Conservation (phyloP, 1,140 invertebrate species). For the Dendrolimus punctatus region DNA sequence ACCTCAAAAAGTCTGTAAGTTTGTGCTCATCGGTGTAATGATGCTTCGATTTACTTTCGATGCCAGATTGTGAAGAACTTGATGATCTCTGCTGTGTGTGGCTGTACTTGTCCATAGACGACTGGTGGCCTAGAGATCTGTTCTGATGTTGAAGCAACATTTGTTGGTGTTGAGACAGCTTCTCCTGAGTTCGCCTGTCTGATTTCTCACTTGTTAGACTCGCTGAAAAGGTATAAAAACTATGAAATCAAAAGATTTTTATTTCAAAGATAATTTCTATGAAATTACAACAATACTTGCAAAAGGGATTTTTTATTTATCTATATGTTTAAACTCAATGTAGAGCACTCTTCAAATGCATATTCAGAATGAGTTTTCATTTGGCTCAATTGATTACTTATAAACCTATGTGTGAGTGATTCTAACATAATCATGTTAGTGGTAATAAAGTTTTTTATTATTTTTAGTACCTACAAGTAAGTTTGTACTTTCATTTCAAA, state of each 20-base stretch:
- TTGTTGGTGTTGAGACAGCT: conserved; percentile 55
- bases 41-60: conserved; percentile 54
- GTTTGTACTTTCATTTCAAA: too few species aligned
- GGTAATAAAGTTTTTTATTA: too few species aligned
- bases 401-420: too few species aligned
- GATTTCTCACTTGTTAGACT: conserved; percentile 50
- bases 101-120: conserved; percentile 47
- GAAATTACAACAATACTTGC: not conserved
- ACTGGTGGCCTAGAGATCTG: conserved; percentile 39
- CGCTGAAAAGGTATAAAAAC: conserved; percentile 25
- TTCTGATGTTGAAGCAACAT: conserved; percentile 52
- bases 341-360: too few species aligned
- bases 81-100: conserved; percentile 36
- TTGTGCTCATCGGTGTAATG: conserved; percentile 67
- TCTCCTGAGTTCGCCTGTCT: conserved; percentile 50
- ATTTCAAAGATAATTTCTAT: conserved; percentile 2
- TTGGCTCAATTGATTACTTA: too few species aligned
- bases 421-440: too few species aligned
- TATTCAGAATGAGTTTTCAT: too few species aligned
- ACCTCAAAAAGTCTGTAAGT: conserved; percentile 68
- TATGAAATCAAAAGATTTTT: not conserved
- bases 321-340: too few species aligned
- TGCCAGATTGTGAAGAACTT: conserved; percentile 29
- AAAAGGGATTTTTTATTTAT: too few species aligned
- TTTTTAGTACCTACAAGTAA: too few species aligned